Evolutionary conservation across 2,797 vertebrate genomes (phyloP), one percentile per base, ranked within the genome.

Genomic region (Sylvilagus floridanus): DNA sequence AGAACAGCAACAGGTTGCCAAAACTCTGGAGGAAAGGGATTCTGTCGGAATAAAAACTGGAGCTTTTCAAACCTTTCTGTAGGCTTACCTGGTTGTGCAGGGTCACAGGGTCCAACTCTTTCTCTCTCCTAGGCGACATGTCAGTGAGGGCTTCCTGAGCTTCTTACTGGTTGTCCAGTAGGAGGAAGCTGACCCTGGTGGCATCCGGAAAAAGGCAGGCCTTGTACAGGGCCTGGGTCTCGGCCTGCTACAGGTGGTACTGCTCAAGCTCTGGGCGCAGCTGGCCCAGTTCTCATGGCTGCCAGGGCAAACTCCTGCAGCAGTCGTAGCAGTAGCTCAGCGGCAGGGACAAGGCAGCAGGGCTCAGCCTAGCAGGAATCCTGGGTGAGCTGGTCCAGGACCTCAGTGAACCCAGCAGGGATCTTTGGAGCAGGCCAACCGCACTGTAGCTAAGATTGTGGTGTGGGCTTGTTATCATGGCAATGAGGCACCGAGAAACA

Each of bases 21-120:
- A 99, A 99, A 24, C 99, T 99, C 99, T 0, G 99, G 99, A 0
- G 99, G 99, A 63, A 99, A 99, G 35, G 99, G 99, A 73, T 99
- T 99, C 98, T 99, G 99, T 96, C 99, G 99, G 90, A 99, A 98
- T 65, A 99, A 98, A 95, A 99, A 99, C 95, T 99, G 99, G 63
- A 99, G 98, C 94, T 99, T 99, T 98, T 99, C 99, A 84, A 99
- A 99, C 1, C 99, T 99, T 92, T 99, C 99, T 0, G 99, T 99
- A 3, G 99, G 99, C 95, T 98, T 99, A 99, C 99, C 97, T 99
- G 99, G 98, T 99, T 99, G 97, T 99, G 99, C 84, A 99, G 98
- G 0, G 99, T 99, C 96, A 99, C 99, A 0, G 99, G 99, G 92
- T 99, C 99, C 96, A 99, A 96, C 97, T 99, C 99, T 97, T 99